Percentiles rank a stretch among this genome's conserved stretches.
Conservation (phyloP, 2,113 vertebrate genomes). For the Planiliza haematocheilus region DNA sequence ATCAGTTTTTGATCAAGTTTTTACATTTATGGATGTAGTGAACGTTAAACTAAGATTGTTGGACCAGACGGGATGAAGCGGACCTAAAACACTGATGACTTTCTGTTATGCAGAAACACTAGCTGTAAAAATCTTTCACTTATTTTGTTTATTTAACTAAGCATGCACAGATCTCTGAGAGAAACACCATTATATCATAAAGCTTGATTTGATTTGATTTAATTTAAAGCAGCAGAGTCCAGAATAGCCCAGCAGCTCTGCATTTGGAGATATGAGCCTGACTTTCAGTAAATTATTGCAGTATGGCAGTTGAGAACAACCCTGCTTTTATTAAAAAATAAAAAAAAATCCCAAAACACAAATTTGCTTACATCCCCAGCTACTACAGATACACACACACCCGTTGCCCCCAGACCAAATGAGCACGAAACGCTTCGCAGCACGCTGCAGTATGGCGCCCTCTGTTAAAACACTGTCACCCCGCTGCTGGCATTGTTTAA, state of each 20-base stretch:
- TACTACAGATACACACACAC: slow-evolving; percentile 15
- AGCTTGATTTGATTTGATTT: too few relatives aligned
- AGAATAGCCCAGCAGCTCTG: slow-evolving; percentile 33
- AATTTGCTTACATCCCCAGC: slow-evolving; percentile 10
- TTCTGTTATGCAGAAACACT: too few relatives aligned
- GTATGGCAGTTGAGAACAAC: slow-evolving; percentile 23
- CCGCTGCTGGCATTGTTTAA: slow-evolving; percentile 50
- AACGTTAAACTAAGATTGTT: too few relatives aligned
- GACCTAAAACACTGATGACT: too few relatives aligned
- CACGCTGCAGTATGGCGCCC: slow-evolving; percentile 39
- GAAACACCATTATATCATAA: too few relatives aligned
- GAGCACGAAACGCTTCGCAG: slow-evolving; percentile 25
- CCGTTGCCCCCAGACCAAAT: slow-evolving; percentile 34
- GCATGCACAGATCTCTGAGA: too few relatives aligned
- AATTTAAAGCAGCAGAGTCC: slow-evolving; percentile 2
- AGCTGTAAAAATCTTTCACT: too few relatives aligned
- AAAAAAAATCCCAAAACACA: slow-evolving; percentile 4
- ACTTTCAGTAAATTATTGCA: slow-evolving; percentile 11
- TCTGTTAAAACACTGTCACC: slow-evolving; percentile 47
- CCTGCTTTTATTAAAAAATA: not conserved
- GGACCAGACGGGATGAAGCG: too few relatives aligned
- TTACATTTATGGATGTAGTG: too few relatives aligned
- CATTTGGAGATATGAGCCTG: slow-evolving; percentile 2
- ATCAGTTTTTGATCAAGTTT: too few relatives aligned
- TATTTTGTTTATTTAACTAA: too few relatives aligned